Evolutionary conservation across 1,140 invertebrate species (phyloP), one percentile per base, ranked within the genome.

Genomic region (Panagrolaimus sp.): DNA sequence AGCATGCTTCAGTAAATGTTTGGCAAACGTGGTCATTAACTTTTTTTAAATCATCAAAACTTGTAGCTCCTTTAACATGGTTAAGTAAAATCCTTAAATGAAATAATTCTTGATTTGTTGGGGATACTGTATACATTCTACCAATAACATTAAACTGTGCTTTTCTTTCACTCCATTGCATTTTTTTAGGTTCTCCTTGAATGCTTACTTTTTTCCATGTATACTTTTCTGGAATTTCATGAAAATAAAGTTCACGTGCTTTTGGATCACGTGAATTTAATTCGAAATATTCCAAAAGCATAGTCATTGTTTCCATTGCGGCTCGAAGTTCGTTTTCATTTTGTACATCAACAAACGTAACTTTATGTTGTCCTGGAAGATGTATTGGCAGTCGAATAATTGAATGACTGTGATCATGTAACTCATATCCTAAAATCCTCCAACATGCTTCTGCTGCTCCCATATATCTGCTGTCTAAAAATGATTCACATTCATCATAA

Each of bases 361-460:
- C 76, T 9, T 70, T n/a, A 72, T 85, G 83, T 57, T 79, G 78
- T 70, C 81, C 81, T 68, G 79, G 84, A 57, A 78, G 70, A 80
- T 85, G 79, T 20, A 85, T 72, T 9, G 78, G 81, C 46, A 86
- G 80, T 57, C 86, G 82, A 14, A 82, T 27, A 62, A 85, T 78
- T 53, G 79, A 23, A 57, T 83, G 84, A 67, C 79, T 72, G 31
- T 76, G 57, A 66, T 84, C 77, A 63, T 84, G 82, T 31, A 85
- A 78, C 14, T 72, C 72, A 67, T 82, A 84, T 57, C 69, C 57
- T 9, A 83, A 77, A 46, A 86, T 82, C 61, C 78, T 69, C 83
- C 83, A 85, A 65, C 75, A 70, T 47, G 84, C 84, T 78, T 86
- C 84, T 68, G 72, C 74, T 66, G 76, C 74, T 48, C 82, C 83